Percentiles rank a stretch among this genome's conserved stretches.
Evolutionary conservation across 2,797 vertebrate species (phyloP).

Genomic region (Hippopotamyrus pictus): DNA sequence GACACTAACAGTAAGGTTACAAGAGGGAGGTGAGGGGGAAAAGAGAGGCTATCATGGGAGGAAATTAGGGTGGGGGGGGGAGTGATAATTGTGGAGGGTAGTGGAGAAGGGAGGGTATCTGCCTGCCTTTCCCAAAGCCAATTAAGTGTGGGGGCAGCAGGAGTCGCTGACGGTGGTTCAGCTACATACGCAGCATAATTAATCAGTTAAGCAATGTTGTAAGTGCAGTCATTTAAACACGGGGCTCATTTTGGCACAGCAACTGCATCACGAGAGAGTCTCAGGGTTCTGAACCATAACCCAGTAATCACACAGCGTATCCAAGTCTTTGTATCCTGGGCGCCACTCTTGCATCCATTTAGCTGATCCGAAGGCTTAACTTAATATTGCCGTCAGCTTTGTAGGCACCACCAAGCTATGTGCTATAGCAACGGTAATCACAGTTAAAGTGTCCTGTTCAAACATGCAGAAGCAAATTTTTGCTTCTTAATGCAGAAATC

Average conservation of each 20-base stretch:
- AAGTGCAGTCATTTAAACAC: conserved; percentile 25
- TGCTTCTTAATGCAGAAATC: not conserved
- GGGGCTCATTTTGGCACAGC: not conserved
- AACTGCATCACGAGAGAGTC: conserved; percentile 17
- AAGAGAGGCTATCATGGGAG: not conserved
- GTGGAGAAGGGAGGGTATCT: not conserved
- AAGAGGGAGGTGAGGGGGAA: not conserved
- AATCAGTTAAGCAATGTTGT: conserved; percentile 47
- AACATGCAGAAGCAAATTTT: not conserved
- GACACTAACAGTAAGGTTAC: not conserved
- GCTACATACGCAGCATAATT: conserved; percentile 43
- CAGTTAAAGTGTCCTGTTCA: not conserved
- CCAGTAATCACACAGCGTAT: conserved; percentile 12
- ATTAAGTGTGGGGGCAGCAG: conserved; percentile 38
- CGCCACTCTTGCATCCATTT: conserved; percentile 25
- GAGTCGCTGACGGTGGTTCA: conserved; percentile 27
- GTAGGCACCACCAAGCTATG: not conserved
- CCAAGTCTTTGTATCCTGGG: not conserved
- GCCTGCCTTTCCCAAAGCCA: conserved; percentile 19
- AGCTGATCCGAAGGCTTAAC: not conserved
- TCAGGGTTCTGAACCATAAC: not conserved
- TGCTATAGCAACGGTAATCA: not conserved
- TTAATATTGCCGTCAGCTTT: not conserved
- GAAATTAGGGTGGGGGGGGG: not conserved
- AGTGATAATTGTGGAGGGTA: not conserved